Percentiles rank a stretch among this genome's conserved stretches.
Evolutionary conservation across 2,888 invertebrate species (phyloP).

Genomic region (Tromatobia lineatoria): DNA sequence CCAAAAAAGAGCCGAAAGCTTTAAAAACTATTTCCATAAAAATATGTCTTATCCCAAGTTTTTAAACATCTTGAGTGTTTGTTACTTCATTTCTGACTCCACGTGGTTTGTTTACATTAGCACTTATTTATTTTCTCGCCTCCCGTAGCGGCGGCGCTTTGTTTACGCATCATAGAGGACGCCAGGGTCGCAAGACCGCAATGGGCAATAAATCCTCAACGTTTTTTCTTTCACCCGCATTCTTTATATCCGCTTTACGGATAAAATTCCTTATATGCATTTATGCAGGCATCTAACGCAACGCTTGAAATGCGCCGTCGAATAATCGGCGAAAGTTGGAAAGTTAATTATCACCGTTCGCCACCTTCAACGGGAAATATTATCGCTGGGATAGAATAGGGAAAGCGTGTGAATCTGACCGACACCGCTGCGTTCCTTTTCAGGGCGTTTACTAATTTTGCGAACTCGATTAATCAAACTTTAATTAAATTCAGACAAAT

Average conservation of each 20-base stretch:
- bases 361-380: constrained; percentile 47
- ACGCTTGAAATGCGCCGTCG: constrained; percentile 43
- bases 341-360: constrained; percentile 68
- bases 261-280: background rate
- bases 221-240: constrained; percentile 8
- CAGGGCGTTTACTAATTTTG: constrained; percentile 15
- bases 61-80: background rate
- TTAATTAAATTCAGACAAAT: constrained; percentile 30
- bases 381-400: constrained; percentile 63
- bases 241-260: background rate
- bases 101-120: constrained; percentile 32
- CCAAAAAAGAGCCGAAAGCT: too few species aligned
- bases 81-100: background rate
- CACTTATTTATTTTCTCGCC: constrained; percentile 15
- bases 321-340: constrained; percentile 72
- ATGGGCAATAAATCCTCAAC: background rate
- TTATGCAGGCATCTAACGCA: constrained; percentile 1
- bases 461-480: constrained; percentile 6
- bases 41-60: background rate
- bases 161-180: constrained; percentile 26
- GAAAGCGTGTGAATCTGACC: constrained; percentile 71
- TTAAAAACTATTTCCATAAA: too few species aligned
- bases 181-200: background rate
- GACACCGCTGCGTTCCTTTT: background rate
- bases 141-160: background rate